Base-by-base conservation (phyloP, 2,797 vertebrate genomes). In the Acanthurus lineatus region DNA sequence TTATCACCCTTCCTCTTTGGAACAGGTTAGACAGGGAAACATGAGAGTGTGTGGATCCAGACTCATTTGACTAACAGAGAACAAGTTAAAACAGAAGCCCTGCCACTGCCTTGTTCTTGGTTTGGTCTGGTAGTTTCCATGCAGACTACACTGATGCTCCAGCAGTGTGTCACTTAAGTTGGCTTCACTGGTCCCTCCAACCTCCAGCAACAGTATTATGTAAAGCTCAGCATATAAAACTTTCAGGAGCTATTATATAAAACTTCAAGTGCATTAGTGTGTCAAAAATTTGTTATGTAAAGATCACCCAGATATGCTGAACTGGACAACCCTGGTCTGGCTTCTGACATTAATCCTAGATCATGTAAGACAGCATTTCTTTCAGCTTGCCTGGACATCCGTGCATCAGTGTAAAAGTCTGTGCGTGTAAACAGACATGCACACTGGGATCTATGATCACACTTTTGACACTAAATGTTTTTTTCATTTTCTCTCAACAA, bases 211-310 rank as follows among this genome's bases (percentile, higher is more conserved):
- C 68, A 64, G 57, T 68, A 61, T 90, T 84, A 91, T 71, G 54
- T 88, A 88, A 89, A 86, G 66, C 52, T 45, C 47, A 47, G 25
- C 16, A 67, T 74, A 69, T 83, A 47, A 85, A 84, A 44, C 53
- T 71, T 89, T 89, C 45, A 42, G 59, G 51, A 59, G 28, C 52
- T 70, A 71, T 91, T 90, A 86, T 78, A 87, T 89, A 88, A 90
- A 86, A 66, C 64, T 64, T 51, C 44, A 28, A 58, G 79, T 81
- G 82, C 73, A 84, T 77, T 70, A 63, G 61, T 68, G 69, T 85
- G 84, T 90, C 78, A 80, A 58, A 79, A 61, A 80, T 75, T n/a
- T 48, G 61, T 90, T 87, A 79, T 44, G 77, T 84, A 91, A 92
- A 91, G 67, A 54, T 83, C 68, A 81, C 42, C 20, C 38, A 11